Base-by-base conservation (phyloP, 1,140 invertebrate genomes). In the Eubasilissa regina region DNA sequence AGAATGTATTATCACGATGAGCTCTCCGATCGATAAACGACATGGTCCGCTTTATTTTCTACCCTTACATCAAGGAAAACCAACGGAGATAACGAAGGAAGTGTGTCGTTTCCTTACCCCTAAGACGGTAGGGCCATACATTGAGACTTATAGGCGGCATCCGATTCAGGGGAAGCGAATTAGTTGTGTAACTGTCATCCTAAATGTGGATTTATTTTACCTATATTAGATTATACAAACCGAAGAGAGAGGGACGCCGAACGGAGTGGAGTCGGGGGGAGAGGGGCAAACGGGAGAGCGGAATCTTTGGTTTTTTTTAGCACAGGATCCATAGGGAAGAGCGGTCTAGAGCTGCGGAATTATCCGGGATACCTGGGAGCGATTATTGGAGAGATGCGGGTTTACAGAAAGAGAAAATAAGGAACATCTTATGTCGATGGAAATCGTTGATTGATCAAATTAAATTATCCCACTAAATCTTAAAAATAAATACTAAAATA, bases 101-200 rank as follows among this genome's bases (percentile, higher is more conserved):
- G 62, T 45, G 62, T 55, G 58, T 80, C 62, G 47, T 6, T 51
- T 45, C 44, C 53, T 58, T 58, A 53, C 47, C 48, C 48, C 60
- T n/a, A 13, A 19, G n/a, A 12, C 44, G 44, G 25, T 6, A 35
- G 35, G 43, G 62, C 62, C 35, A 66, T 66, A 66, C 62, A 66
- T 66, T 66, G 62, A 66, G 62, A 77, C 75, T 77, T 79, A 79
- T 76, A 80, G 75, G 45, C 78, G 43, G 77, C 62, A 79, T 82
- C 75, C 79, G 81, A 82, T 82, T 82, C 78, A 78, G 75, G 75
- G 81, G 76, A 82, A 82, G 81, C 78, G 81, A 83, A 83, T 83
- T 83, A 83, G 81, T 83, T 80, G 81, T 80, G 81, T 83, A 80
- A 83, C 81, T 83, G 81, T 83, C 81, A 83, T 83, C 81, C 81